Evolutionary conservation across 1,140 invertebrate species (phyloP), one percentile per base, ranked within the genome.

Genomic region (Patella vulgata): DNA sequence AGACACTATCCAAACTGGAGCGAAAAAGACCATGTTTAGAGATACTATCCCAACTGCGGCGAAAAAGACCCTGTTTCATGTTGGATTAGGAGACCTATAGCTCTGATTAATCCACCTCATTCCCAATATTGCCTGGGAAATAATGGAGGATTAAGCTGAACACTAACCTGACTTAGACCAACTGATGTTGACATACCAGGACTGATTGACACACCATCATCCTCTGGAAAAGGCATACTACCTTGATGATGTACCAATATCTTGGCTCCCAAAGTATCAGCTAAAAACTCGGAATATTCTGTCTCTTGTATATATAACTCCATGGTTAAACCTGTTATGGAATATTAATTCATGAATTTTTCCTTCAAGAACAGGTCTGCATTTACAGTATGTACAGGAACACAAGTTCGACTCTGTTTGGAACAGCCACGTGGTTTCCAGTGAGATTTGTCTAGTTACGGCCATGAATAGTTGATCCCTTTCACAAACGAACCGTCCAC

Each of bases 131-230:
- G n/a, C 43, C 6, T 6, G n/a, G 21, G 27, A 25, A 50, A 50
- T 8, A 19, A 6, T 46, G 43, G n/a, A 9, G n/a, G 25, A 9
- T 19, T 17, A 9, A 19, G 8, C n/a, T 23, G 43, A 19, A 28
- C n/a, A 11, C 12, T 52, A 8, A 54, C 52, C 36, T 54, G 31
- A 36, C 31, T 54, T 30, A 78, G 14, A 5, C 63, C 55, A 42
- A 74, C 62, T 4, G 71, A 71, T 28, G 73, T 70, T 44, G 68
- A 64, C 52, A 52, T 33, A 21, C 71, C 75, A 1, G 77, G 77
- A 30, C 55, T 62, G 11, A 77, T 57, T 47, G 70, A 70, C 30
- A 77, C 58, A 3, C 77, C 77, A 27, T 75, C 58, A 30, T 70
- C 66, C 44, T 75, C 73, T 2, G 77, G 73, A 33, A 77, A 74